Conservation (phyloP, 2,888 invertebrate genomes). For the Eupithecia dodoneata region DNA sequence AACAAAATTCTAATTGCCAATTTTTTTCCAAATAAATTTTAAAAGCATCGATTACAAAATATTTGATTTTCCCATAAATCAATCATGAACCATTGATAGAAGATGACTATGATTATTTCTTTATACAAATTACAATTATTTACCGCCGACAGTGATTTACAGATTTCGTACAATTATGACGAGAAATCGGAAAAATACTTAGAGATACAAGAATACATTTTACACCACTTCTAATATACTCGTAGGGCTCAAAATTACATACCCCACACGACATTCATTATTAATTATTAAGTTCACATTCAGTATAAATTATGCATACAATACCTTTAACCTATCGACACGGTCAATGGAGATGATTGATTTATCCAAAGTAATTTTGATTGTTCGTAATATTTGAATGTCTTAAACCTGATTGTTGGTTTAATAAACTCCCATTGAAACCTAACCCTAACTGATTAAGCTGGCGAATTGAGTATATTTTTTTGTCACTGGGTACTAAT, state of each 20-base stretch:
- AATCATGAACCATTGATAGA: neutral
- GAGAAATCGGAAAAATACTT: neutral
- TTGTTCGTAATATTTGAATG: neutral
- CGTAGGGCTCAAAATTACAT: neutral
- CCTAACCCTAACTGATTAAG: neutral
- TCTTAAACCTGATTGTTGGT: neutral
- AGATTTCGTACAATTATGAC: neutral
- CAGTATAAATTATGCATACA: slow-evolving; percentile 5
- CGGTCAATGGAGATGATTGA: neutral
- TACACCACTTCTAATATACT: neutral
- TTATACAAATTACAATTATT: neutral
- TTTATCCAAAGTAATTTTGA: neutral
- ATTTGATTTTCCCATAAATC: neutral
- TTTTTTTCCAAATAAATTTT: neutral
- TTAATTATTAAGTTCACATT: slow-evolving; percentile 1
- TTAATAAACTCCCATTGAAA: neutral
- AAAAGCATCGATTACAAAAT: neutral
- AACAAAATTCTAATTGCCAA: neutral
- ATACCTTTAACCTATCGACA: neutral
- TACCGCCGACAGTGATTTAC: neutral
- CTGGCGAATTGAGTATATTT: neutral
- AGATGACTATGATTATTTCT: neutral
- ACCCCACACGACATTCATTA: neutral
- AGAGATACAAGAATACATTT: neutral
- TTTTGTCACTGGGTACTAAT: neutral